phyloP scores from a whole-genome alignment of 2,113 vertebrate species.

The Dromaius novaehollandiae region DNA sequence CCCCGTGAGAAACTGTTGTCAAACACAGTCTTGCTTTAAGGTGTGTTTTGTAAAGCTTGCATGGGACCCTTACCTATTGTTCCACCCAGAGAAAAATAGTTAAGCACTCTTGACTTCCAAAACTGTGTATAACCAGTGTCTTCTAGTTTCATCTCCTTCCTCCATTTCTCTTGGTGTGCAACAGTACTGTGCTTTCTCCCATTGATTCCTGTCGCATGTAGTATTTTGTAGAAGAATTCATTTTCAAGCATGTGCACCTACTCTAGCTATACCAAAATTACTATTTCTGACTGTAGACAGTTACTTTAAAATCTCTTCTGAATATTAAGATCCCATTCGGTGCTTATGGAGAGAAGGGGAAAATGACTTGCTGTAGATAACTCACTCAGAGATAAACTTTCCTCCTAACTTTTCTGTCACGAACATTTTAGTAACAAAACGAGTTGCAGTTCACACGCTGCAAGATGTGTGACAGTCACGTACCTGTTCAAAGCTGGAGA shows the following conservation, averaged over 20 bases:
- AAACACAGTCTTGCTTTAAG: background rate
- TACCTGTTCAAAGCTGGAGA: fast-evolving
- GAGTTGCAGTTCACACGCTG: fast-evolving
- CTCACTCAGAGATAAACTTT: background rate
- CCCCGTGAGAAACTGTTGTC: background rate
- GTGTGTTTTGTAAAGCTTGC: background rate
- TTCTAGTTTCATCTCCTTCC: background rate
- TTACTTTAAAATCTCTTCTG: background rate
- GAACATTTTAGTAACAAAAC: background rate
- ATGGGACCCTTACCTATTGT: background rate
- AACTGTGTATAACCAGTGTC: background rate
- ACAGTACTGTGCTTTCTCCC: background rate
- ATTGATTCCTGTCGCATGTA: background rate
- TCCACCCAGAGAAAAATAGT: background rate
- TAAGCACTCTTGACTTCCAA: background rate
- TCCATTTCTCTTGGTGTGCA: background rate
- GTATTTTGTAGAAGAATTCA: background rate
- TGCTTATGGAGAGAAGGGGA: background rate
- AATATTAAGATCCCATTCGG: background rate
- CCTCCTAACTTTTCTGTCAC: background rate
- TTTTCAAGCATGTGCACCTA: background rate
- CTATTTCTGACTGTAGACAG: background rate
- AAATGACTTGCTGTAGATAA: background rate
- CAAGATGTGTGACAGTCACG: background rate
- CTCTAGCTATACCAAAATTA: background rate